phyloP scores from a whole-genome alignment of 2,888 invertebrate genomes.

The Drosophila stalkeri region DNA sequence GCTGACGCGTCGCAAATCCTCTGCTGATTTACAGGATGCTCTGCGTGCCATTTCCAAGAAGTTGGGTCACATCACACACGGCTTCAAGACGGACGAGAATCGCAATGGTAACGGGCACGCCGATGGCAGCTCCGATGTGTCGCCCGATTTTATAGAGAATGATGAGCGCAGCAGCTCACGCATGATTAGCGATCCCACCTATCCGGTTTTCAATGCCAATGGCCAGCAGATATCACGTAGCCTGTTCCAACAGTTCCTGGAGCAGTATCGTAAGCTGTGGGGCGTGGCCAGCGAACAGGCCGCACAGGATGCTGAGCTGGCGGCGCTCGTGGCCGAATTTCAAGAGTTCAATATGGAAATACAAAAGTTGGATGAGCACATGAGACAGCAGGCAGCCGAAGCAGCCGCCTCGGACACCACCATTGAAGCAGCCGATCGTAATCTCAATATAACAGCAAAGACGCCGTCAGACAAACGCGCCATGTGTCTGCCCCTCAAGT shows the following conservation, averaged over 20 bases:
- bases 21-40: constrained; percentile 88
- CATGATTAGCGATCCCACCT: constrained; percentile 92
- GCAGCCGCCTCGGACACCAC: neutral
- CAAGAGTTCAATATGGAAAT: constrained; percentile 82
- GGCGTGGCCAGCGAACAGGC: constrained; percentile 76
- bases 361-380: constrained; percentile 85
- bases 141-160: constrained; percentile 78
- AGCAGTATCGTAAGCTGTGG: constrained; percentile 88
- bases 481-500: constrained; percentile 90
- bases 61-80: constrained; percentile 86
- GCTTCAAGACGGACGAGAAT: constrained; percentile 84
- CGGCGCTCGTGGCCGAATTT: constrained; percentile 76
- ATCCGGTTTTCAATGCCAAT: constrained; percentile 91
- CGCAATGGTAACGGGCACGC: constrained; percentile 67
- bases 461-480: constrained; percentile 81
- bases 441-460: constrained; percentile 72
- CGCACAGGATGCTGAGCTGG: constrained; percentile 76
- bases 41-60: constrained; percentile 87
- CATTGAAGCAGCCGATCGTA: constrained; percentile 65
- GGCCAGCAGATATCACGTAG: constrained; percentile 91
- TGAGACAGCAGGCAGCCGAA: constrained; percentile 64
- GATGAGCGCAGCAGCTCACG: constrained; percentile 84
- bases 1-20: constrained; percentile 86
- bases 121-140: constrained; percentile 30
- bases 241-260: constrained; percentile 89